Percentiles rank a stretch among this genome's conserved stretches.
These are phyloP conservation scores for Dicranocentrus wangi DNA, from an alignment of 2,888 invertebrate species.

Conservation along the genomic window DNA sequence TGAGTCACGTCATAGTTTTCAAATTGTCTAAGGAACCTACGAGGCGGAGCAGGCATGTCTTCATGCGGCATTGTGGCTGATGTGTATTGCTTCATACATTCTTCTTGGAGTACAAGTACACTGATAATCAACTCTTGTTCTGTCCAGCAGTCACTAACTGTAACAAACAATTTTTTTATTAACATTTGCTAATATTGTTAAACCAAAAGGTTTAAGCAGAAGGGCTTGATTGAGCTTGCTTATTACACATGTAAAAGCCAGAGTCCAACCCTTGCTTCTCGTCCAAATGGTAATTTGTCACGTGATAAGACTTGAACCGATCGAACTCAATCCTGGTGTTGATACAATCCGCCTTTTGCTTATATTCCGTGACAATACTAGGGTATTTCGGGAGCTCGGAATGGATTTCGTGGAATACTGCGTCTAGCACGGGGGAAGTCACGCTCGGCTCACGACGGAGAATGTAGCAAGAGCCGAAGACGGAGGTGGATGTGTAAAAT, in stretches of 20 bases:
- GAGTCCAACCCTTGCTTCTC: constrained; percentile 54
- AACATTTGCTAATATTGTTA: too few species aligned
- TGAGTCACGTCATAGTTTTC: too few species aligned
- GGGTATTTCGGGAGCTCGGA: constrained; percentile 36
- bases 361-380: constrained; percentile 25
- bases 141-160: constrained; percentile 66
- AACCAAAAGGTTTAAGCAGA: not conserved
- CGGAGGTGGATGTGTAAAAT: constrained; percentile 46
- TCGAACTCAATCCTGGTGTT: constrained; percentile 48
- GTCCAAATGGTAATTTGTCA: constrained; percentile 57
- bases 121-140: constrained; percentile 62
- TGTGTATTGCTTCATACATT: constrained; percentile 24
- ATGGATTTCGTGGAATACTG: constrained; percentile 18
- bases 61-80: constrained; percentile 12
- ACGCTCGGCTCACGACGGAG: constrained; percentile 37
- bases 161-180: too few species aligned
- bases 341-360: constrained; percentile 23
- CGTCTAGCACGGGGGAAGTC: not conserved
- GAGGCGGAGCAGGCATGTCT: constrained; percentile 40
- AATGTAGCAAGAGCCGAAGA: constrained; percentile 58
- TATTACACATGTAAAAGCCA: constrained; percentile 67
- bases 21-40: too few species aligned
- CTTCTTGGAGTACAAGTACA: constrained; percentile 53
- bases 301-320: constrained; percentile 21
- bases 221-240: too few species aligned